These are phyloP conservation scores for Amiota minor DNA, from an alignment of 2,888 invertebrate species.

Conservation along the genomic window DNA sequence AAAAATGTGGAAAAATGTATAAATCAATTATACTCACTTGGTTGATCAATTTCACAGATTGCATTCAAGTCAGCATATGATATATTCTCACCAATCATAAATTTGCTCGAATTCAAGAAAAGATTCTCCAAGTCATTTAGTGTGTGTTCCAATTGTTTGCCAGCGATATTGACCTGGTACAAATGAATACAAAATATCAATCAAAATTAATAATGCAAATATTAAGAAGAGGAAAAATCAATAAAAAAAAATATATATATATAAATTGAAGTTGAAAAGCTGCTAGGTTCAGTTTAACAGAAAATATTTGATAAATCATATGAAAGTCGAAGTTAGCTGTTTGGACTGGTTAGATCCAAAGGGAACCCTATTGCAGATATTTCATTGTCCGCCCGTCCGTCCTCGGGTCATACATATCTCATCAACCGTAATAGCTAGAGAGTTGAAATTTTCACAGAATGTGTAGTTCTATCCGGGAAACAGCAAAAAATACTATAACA, in stretches of 20 bases:
- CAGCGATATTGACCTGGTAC: slow-evolving; percentile 59
- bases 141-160: slow-evolving; percentile 75
- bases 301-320: too few species aligned
- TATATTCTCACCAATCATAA: slow-evolving; percentile 78
- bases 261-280: slow-evolving; percentile 4
- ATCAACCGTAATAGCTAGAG: too few species aligned
- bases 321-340: too few species aligned
- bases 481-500: too few species aligned
- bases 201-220: background rate
- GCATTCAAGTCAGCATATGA: slow-evolving; percentile 84
- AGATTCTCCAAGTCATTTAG: slow-evolving; percentile 77
- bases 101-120: slow-evolving; percentile 74
- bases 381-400: too few species aligned
- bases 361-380: too few species aligned
- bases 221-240: background rate
- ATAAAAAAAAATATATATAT: background rate
- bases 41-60: slow-evolving; percentile 85
- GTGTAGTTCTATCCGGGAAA: too few species aligned
- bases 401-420: too few species aligned
- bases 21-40: slow-evolving; percentile 75
- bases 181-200: background rate
- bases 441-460: too few species aligned
- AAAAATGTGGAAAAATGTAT: background rate
- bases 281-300: background rate
- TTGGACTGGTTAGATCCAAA: too few species aligned